Evolutionary conservation across 2,888 invertebrate species (phyloP).

Genomic region (Anthoptus insignis): DNA sequence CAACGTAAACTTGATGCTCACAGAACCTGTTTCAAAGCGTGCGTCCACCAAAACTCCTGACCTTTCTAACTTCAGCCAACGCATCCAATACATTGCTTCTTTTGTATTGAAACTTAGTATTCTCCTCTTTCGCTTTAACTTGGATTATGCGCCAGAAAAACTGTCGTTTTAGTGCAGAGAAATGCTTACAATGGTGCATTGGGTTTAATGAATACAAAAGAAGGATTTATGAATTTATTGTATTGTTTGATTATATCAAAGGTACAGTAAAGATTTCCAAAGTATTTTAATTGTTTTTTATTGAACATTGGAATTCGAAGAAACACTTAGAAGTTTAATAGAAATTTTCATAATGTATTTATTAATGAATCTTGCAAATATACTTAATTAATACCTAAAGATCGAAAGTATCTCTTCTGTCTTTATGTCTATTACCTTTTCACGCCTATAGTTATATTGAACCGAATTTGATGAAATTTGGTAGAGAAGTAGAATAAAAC

Average conservation of each 20-base stretch:
- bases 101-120: neutral
- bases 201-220: conserved; percentile 21
- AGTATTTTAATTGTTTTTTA: conserved; percentile 8
- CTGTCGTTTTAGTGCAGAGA: neutral
- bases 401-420: too few relatives aligned
- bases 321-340: too few relatives aligned
- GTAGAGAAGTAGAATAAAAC: too few relatives aligned
- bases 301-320: neutral
- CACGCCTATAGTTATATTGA: too few relatives aligned
- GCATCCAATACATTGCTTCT: conserved; percentile 26
- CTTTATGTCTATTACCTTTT: too few relatives aligned
- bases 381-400: too few relatives aligned
- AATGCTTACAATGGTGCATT: conserved; percentile 19
- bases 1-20: conserved; percentile 31
- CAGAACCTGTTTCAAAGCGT: conserved; percentile 25
- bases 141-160: conserved; percentile 2
- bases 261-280: conserved; percentile 9
- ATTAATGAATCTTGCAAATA: too few relatives aligned
- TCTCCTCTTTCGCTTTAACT: neutral
- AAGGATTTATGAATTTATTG: neutral
- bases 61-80: conserved; percentile 5
- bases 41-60: conserved; percentile 20
- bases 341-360: too few relatives aligned
- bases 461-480: too few relatives aligned
- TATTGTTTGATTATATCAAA: conserved; percentile 13